These are phyloP conservation scores for Enteromius paludinosus DNA, from an alignment of 2,797 vertebrate species.

Conservation along the genomic window DNA sequence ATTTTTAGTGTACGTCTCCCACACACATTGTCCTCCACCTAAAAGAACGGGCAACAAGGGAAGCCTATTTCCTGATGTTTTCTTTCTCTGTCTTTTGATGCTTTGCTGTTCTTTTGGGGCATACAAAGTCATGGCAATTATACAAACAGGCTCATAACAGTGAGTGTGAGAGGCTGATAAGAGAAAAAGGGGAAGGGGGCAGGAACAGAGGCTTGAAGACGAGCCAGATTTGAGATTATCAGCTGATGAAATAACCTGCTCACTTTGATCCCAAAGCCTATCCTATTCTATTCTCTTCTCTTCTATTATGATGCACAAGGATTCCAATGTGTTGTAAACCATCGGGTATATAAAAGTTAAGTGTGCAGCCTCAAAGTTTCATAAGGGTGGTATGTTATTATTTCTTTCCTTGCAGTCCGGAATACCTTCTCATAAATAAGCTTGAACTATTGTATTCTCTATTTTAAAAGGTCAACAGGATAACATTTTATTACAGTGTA, in stretches of 20 bases:
- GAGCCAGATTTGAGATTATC: slow-evolving; percentile 60
- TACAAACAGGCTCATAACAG: slow-evolving; percentile 46
- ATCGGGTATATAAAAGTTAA: slow-evolving; percentile 1
- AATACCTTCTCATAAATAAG: slow-evolving; percentile 33
- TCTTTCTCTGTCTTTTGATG: slow-evolving; percentile 37
- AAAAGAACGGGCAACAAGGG: slow-evolving; percentile 32
- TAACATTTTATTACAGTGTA: slow-evolving; percentile 26
- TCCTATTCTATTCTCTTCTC: slow-evolving; percentile 4
- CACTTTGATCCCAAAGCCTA: neutral
- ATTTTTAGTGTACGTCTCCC: slow-evolving; percentile 61
- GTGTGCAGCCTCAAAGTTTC: slow-evolving; percentile 2
- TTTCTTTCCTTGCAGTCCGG: neutral
- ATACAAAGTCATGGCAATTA: slow-evolving; percentile 49
- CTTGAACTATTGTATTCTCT: slow-evolving; percentile 37
- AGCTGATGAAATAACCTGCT: slow-evolving; percentile 47
- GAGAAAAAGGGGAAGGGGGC: slow-evolving; percentile 71
- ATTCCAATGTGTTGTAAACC: neutral
- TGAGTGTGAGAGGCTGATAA: slow-evolving; percentile 72
- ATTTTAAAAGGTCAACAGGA: slow-evolving; percentile 46
- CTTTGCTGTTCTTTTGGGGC: slow-evolving; percentile 13
- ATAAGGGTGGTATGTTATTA: slow-evolving; percentile 23
- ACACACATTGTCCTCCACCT: slow-evolving; percentile 68
- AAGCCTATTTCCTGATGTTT: slow-evolving; percentile 60
- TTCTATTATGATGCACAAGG: neutral
- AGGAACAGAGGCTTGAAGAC: slow-evolving; percentile 64